Conservation (phyloP, 2,113 vertebrate species). For the Dryoscopus gambensis region DNA sequence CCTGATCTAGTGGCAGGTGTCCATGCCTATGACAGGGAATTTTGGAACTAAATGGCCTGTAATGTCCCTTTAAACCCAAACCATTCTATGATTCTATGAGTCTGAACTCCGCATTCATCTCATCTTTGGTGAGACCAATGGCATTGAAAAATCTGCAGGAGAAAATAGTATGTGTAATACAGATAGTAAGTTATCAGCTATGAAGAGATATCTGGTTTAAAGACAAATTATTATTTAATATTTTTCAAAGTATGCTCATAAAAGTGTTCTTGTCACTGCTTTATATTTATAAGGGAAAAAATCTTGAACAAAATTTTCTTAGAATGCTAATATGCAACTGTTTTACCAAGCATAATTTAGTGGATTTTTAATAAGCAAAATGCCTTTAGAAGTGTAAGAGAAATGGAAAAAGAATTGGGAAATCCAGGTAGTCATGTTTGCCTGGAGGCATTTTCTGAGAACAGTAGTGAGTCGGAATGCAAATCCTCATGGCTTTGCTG, state of each 20-base stretch:
- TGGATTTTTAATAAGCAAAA: not conserved
- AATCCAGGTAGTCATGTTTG: constrained; percentile 41
- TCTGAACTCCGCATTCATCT: not conserved
- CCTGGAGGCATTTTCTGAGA: constrained; percentile 20
- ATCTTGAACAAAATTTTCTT: not conserved
- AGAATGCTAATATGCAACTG: not conserved
- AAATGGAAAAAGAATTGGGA: constrained; percentile 1
- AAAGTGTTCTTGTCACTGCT: not conserved
- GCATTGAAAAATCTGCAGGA: not conserved
- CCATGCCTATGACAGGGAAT: not conserved
- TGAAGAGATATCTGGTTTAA: not conserved
- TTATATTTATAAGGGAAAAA: not conserved
- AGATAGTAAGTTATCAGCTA: not conserved
- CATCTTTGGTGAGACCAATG: not conserved
- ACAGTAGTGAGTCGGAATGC: constrained; percentile 14
- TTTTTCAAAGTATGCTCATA: not conserved
- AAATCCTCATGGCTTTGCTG: constrained; percentile 29
- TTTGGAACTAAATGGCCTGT: not conserved
- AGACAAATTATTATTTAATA: not conserved
- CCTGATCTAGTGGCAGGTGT: not conserved
- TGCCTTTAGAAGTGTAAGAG: not conserved
- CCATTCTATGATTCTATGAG: not conserved
- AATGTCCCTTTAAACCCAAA: not conserved
- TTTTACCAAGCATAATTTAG: not conserved
- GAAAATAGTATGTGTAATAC: not conserved